Base-by-base conservation (phyloP, 2,797 vertebrate species). In the Spinus pinus region DNA sequence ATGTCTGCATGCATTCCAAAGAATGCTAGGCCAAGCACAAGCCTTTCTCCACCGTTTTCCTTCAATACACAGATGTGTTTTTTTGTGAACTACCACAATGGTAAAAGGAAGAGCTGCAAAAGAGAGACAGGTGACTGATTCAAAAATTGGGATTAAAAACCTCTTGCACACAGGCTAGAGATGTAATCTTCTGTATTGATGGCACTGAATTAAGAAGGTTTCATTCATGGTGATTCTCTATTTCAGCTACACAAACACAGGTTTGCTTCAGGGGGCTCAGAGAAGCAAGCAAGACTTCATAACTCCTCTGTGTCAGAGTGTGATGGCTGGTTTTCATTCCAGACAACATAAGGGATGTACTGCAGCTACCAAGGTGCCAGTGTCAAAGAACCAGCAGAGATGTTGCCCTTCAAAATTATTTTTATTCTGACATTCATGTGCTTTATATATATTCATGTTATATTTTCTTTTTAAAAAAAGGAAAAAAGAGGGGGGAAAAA, bases 51-150 rank as follows among this genome's bases (percentile, higher is more conserved):
- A 77, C 28, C 2, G 1, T 79, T 85, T 46, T 67, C 23, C 31
- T 86, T 86, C 1, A 0, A 22, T 39, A 33, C 0, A 0, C 2
- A 3, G 50, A 49, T 69, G n/a, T 70, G 10, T 0, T 53, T n/a
- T 31, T 47, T 49, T 88, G 81, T 3, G 1, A 90, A 64, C 33
- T 39, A 74, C 42, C 70, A 44, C 66, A 70, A 41, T 4, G 4
- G 37, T 6, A 57, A 78, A 73, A 95, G 42, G 60, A 89, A 30
- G 25, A 39, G 39, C n/a, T 90, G 42, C 51, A 67, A 86, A 86
- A 75, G 51, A 51, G 56, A 87, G 90, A 70, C n/a, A 74, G 73
- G 67, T 17, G 2, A 64, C 56, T 60, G 49, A 67, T 71, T 84
- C 28, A 78, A 75, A 93, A 96, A 86, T 4, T 53, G 2, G 21